phyloP scores from a whole-genome alignment of 2,797 vertebrate genomes.

The Anolis apletophallus region DNA sequence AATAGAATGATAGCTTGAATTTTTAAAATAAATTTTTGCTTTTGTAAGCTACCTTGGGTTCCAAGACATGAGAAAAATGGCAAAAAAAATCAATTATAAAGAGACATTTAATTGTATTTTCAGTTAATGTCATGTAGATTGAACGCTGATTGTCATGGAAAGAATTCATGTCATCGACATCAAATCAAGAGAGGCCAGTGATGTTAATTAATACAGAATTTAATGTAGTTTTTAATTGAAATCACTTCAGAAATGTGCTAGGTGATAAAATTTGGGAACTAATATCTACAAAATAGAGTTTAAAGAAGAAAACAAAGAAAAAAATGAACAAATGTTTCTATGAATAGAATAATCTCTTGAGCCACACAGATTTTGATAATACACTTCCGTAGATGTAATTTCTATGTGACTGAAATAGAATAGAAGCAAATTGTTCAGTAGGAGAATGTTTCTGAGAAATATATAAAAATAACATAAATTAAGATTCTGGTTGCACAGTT shows the following conservation, averaged over 20 bases:
- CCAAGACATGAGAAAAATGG: too few species aligned
- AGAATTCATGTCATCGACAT: neutral
- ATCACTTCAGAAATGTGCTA: neutral
- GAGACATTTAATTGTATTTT: neutral
- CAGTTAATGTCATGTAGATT: neutral
- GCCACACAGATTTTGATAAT: constrained; percentile 16
- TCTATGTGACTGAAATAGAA: neutral
- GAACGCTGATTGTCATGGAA: neutral
- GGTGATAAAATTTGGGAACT: neutral
- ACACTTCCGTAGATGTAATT: constrained; percentile 11
- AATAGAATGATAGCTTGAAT: too few species aligned
- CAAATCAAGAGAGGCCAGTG: constrained; percentile 1
- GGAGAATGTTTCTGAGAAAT: neutral
- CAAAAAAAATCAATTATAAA: too few species aligned
- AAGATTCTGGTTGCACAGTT: constrained; percentile 7
- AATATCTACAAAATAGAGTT: neutral
- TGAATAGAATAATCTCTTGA: neutral
- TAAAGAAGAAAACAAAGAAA: constrained; percentile 1
- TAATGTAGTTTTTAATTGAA: neutral
- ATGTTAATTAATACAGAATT: neutral
- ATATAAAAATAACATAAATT: constrained; percentile 3
- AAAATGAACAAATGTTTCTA: neutral
- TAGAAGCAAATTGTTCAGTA: constrained; percentile 1
- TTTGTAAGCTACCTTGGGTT: too few species aligned
- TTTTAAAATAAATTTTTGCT: too few species aligned